Evolutionary conservation across 2,888 invertebrate species (phyloP).

Genomic region (Lasioglossum villosulum): DNA sequence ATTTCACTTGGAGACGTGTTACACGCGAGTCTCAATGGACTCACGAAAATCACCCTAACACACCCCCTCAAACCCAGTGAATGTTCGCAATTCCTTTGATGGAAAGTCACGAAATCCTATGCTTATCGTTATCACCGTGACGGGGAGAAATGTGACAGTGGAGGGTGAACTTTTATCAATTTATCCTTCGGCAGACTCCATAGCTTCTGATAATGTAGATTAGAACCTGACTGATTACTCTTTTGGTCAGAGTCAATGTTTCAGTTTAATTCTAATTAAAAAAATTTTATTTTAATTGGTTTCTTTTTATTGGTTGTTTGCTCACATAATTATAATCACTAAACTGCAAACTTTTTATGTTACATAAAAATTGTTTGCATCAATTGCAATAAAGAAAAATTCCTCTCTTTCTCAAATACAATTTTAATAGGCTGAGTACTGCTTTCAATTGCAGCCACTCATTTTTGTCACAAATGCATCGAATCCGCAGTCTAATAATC

Average conservation of each 20-base stretch:
- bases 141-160: neutral
- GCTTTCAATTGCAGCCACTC: neutral
- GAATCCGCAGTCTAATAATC: neutral
- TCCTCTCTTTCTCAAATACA: neutral
- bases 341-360: neutral
- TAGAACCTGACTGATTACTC: too few relatives aligned
- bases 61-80: neutral
- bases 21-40: slow-evolving; percentile 70
- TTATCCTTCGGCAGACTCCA: neutral
- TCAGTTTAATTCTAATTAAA: neutral
- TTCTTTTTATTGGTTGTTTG: neutral
- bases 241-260: neutral
- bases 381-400: neutral
- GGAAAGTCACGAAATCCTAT: slow-evolving; percentile 19
- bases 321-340: neutral
- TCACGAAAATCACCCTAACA: slow-evolving; percentile 45
- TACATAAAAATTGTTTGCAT: neutral
- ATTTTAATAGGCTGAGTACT: neutral
- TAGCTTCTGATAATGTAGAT: too few relatives aligned
- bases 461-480: neutral
- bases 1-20: slow-evolving; percentile 63
- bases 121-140: slow-evolving; percentile 20
- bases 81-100: neutral
- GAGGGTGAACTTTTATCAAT: neutral
- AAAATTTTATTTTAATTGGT: neutral